These are phyloP conservation scores for Pseudachorutes palmiensis DNA, from an alignment of 1,140 invertebrate genomes.

Conservation along the genomic window DNA sequence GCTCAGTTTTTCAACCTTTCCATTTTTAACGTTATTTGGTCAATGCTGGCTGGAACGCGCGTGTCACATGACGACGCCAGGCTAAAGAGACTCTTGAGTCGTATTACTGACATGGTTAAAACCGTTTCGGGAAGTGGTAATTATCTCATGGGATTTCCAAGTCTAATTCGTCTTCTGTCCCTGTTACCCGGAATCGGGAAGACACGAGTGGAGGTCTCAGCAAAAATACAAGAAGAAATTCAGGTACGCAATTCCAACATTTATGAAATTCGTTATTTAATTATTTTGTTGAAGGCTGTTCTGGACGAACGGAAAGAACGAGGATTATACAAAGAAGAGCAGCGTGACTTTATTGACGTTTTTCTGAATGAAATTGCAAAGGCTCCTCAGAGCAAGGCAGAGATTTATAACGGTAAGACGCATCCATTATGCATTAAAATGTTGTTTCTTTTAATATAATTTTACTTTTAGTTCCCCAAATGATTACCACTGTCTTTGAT, in stretches of 20 bases:
- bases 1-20: background rate
- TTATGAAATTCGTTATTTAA: background rate
- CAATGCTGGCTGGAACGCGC: background rate
- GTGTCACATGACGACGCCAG: background rate
- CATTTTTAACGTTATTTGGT: background rate
- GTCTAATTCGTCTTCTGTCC: background rate
- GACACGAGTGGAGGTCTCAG: background rate
- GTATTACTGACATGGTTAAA: background rate
- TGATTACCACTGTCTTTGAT: background rate
- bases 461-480: background rate
- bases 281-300: background rate
- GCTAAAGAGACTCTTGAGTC: background rate
- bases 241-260: background rate
- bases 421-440: background rate
- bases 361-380: constrained; percentile 19
- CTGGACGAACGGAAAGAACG: background rate
- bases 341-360: constrained; percentile 15
- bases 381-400: constrained; percentile 11
- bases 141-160: background rate
- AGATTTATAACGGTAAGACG: background rate
- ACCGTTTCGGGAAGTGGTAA: background rate
- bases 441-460: background rate
- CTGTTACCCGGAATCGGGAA: background rate
- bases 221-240: background rate
- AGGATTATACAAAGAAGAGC: background rate